Evolutionary conservation across 2,113 vertebrate genomes (phyloP).

Genomic region (Camarhynchus parvulus): DNA sequence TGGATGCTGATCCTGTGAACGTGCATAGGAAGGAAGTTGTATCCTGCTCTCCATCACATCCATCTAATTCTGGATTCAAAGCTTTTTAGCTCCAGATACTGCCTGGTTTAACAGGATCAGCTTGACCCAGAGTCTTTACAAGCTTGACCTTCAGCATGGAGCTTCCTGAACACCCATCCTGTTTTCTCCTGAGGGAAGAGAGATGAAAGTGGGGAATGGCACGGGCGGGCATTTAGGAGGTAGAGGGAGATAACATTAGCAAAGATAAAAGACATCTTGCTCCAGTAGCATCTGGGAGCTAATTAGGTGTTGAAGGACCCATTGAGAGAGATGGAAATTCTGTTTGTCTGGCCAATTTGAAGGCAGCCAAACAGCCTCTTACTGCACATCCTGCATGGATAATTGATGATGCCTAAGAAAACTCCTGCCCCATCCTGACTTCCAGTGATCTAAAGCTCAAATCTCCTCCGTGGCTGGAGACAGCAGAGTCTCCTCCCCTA

Average conservation of each 20-base stretch:
- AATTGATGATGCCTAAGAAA: slow-evolving; percentile 68
- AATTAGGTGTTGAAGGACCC: slow-evolving; percentile 70
- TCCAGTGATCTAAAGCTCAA: slow-evolving; percentile 16
- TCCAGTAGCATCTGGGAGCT: slow-evolving; percentile 62
- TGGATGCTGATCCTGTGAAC: background rate
- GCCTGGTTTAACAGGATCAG: slow-evolving; percentile 4
- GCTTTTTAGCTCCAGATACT: slow-evolving; percentile 4
- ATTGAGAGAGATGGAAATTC: slow-evolving; percentile 59
- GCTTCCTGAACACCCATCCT: slow-evolving; percentile 53
- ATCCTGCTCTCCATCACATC: background rate
- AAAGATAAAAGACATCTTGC: slow-evolving; percentile 61
- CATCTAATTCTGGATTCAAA: slow-evolving; percentile 40
- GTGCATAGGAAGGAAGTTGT: background rate
- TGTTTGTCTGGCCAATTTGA: slow-evolving; percentile 65
- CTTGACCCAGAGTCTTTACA: slow-evolving; percentile 52
- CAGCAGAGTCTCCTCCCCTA: background rate
- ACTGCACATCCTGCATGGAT: slow-evolving; percentile 66
- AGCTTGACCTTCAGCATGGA: slow-evolving; percentile 17
- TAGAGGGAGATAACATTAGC: slow-evolving; percentile 49
- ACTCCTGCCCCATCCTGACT: slow-evolving; percentile 3
- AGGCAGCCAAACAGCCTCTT: slow-evolving; percentile 65
- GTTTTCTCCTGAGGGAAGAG: slow-evolving; percentile 9
- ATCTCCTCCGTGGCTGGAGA: background rate
- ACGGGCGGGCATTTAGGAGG: slow-evolving; percentile 31
- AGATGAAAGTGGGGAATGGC: slow-evolving; percentile 48